Evolutionary conservation across 2,113 vertebrate species (phyloP), one percentile per base, ranked within the genome.

Genomic region (Neolamprologus caudopunctatus): DNA sequence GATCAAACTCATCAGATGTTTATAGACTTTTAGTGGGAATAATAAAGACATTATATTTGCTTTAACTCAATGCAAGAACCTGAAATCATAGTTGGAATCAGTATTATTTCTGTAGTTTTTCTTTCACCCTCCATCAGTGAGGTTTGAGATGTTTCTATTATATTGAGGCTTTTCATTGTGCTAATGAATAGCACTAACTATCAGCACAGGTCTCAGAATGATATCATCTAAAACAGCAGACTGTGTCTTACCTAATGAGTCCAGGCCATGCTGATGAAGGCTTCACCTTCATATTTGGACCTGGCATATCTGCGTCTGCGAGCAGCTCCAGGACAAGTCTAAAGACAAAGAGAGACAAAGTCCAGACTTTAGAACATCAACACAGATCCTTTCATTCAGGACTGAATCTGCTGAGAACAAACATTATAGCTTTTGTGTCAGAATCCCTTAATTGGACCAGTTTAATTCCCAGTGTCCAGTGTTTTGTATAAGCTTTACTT

Each of bases 251-350:
- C 57, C 57, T 17, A 58, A 31, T 17, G 57, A 58, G 14, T 58
- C 57, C 57, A 58, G 8, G 57, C 3, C 57, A 58, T 58, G 57
- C 26, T 58, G 57, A 58, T 31, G 14, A 58, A 58, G 26, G 14
- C 14, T 58, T 58, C 26, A 58, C 26, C 26, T 58, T 58, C 55
- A 31, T 31, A 58, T 0, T 17, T 58, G 26, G 55, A 0, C 26
- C 26, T 58, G 14, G 0, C 14, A 31, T 0, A 58, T 58, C 45
- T 57, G 21, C 1, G 54, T 2, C 24, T 8, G 0, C 2, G 24
- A 57, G 24, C 54, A 57, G 12, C 24, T 57, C 4, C 7, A 57
- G 54, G 54, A 28, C 54, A 57, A 14, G 12, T 57, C 7, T 57
- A 57, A 57, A 57, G 54, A 57, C 54, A 55, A 55, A 14, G 54